phyloP scores from a whole-genome alignment of 92 coral and sea anemone genomes.

The Pocillopora meandrina region DNA sequence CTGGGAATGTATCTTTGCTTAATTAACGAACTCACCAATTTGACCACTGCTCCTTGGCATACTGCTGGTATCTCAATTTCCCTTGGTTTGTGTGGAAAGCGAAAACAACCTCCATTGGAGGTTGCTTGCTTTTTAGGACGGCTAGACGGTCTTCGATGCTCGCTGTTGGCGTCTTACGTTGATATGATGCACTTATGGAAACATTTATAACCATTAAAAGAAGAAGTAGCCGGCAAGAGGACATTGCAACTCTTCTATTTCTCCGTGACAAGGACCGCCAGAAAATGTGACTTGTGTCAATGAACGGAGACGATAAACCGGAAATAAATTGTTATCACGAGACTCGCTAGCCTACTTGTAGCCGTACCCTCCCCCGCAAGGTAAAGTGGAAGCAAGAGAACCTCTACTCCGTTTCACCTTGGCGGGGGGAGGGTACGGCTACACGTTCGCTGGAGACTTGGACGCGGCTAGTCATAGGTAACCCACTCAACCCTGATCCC shows the following conservation, averaged over 20 bases:
- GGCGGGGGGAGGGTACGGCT: too few relatives aligned
- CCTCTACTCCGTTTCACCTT: too few relatives aligned
- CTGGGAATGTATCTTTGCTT: not conserved
- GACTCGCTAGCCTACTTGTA: not conserved
- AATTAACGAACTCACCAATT: conserved; percentile 51
- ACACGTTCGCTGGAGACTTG: not conserved
- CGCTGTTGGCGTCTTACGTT: not conserved
- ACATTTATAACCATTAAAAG: not conserved
- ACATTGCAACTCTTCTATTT: not conserved
- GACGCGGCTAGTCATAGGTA: too few relatives aligned
- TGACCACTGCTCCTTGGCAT: conserved; percentile 63
- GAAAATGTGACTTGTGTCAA: not conserved
- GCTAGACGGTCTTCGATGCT: conserved; percentile 67
- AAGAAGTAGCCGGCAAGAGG: not conserved
- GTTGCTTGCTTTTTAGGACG: conserved; percentile 60
- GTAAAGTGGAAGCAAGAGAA: too few relatives aligned
- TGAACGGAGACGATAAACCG: not conserved
- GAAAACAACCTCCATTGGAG: conserved; percentile 51
- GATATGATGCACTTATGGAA: not conserved
- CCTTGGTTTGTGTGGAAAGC: conserved; percentile 73
- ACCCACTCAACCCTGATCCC: too few relatives aligned
- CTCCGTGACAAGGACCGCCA: not conserved
- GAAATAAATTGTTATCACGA: not conserved
- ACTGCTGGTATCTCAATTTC: conserved; percentile 63
- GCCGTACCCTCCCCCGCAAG: too few relatives aligned